phyloP scores from a whole-genome alignment of 1,140 invertebrate species.

The Drosophila bocki region DNA sequence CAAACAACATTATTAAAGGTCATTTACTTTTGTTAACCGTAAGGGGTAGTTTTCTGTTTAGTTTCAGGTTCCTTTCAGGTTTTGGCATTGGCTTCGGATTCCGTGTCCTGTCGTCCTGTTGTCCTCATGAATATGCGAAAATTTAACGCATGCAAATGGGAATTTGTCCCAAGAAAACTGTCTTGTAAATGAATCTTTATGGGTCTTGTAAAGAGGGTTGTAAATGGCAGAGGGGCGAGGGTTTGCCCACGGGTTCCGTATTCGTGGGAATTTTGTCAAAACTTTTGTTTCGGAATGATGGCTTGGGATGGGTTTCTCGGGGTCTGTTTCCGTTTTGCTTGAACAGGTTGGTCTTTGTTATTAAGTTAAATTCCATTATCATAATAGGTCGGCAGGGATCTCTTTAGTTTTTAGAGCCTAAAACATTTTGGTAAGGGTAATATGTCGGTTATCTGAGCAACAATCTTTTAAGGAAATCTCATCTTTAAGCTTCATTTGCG shows the following conservation, averaged over 20 bases:
- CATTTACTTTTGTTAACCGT: slow-evolving; percentile 56
- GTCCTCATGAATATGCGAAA: slow-evolving; percentile 56
- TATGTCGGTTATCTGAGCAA: slow-evolving; percentile 14
- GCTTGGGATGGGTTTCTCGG: slow-evolving; percentile 30
- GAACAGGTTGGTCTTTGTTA: slow-evolving; percentile 66
- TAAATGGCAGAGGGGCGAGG: slow-evolving; percentile 12
- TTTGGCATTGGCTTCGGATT: not conserved
- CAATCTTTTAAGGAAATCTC: slow-evolving; percentile 40
- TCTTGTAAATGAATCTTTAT: slow-evolving; percentile 68
- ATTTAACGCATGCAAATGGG: slow-evolving; percentile 75
- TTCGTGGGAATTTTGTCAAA: slow-evolving; percentile 60
- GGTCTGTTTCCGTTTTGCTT: slow-evolving; percentile 38
- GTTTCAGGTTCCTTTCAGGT: slow-evolving; percentile 38
- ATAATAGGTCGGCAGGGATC: slow-evolving; percentile 45
- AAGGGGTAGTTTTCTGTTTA: slow-evolving; percentile 62
- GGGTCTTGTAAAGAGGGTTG: slow-evolving; percentile 38
- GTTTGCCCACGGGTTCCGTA: not conserved
- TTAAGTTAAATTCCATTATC: slow-evolving; percentile 53
- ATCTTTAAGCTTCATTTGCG: slow-evolving; percentile 36
- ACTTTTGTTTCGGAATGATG: slow-evolving; percentile 44
- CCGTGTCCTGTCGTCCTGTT: slow-evolving; percentile 19
- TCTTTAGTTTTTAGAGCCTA: slow-evolving; percentile 11
- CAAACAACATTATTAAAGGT: slow-evolving; percentile 66
- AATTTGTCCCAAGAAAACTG: slow-evolving; percentile 55
- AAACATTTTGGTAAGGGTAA: not conserved